Evolutionary conservation across 2,113 vertebrate species (phyloP).

Genomic region (Varanus komodoensis): DNA sequence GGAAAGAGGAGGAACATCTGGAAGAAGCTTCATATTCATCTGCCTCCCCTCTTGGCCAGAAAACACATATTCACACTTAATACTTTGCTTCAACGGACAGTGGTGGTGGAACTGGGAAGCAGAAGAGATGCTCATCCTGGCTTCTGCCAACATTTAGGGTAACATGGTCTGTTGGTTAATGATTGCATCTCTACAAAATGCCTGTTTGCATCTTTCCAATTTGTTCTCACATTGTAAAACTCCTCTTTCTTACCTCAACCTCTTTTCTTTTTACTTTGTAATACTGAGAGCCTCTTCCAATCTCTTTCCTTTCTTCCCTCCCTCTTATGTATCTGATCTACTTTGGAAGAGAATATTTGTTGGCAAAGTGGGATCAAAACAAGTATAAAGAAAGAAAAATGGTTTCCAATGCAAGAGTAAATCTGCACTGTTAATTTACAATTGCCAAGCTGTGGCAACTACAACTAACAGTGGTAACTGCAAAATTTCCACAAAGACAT

Average conservation of each 20-base stretch:
- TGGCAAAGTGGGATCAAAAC: neutral
- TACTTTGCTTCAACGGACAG: neutral
- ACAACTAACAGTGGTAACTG: neutral
- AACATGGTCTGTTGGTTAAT: neutral
- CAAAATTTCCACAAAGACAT: neutral
- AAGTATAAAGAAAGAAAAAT: neutral
- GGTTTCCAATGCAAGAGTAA: neutral
- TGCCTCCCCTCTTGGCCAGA: neutral
- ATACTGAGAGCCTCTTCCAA: neutral
- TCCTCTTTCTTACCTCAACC: neutral
- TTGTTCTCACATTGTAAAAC: neutral
- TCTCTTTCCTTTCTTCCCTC: neutral
- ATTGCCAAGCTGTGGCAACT: neutral
- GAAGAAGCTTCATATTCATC: too few relatives aligned
- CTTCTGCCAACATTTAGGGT: neutral
- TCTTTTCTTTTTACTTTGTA: neutral
- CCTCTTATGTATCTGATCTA: neutral
- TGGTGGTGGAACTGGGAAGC: neutral
- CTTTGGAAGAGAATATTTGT: neutral
- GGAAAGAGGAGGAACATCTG: neutral
- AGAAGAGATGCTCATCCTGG: neutral
- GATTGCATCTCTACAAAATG: neutral
- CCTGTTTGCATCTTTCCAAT: neutral
- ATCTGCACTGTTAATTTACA: neutral
- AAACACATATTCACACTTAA: neutral